Evolutionary conservation across 37 sponge, comb jelly and placozoan species (phyloP).

Genomic region (Amphimedon queenslandica): DNA sequence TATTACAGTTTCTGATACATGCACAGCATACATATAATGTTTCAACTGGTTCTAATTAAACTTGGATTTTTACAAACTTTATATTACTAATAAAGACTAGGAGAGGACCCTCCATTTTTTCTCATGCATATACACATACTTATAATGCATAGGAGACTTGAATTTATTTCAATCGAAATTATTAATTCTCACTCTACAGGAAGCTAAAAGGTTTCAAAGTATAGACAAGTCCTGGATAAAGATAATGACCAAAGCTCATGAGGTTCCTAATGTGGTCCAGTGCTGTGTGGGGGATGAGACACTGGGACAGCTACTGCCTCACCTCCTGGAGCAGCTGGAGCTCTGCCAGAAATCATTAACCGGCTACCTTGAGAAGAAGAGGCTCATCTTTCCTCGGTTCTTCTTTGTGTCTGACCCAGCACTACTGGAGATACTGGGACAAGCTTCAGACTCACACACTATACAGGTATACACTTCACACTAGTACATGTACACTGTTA

Average conservation of each 20-base stretch:
- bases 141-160: too few relatives aligned
- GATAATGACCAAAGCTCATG: constrained; percentile 98
- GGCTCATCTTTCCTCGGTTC: constrained; percentile 97
- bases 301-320: constrained; percentile 98
- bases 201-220: constrained; percentile 94
- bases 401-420: constrained; percentile 99
- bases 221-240: constrained; percentile 99
- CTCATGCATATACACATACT: too few relatives aligned
- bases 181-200: too few relatives aligned
- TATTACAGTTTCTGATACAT: too few relatives aligned
- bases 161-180: too few relatives aligned
- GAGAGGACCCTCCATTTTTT: too few relatives aligned
- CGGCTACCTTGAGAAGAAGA: constrained; percentile 99
- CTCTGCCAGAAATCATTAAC: constrained; percentile 99
- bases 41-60: too few relatives aligned
- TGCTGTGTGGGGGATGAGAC: constrained; percentile 99
- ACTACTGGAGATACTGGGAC: constrained; percentile 97
- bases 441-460: constrained; percentile 99
- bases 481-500: too few relatives aligned
- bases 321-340: constrained; percentile 98
- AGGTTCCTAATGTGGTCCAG: constrained; percentile 85
- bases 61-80: too few relatives aligned
- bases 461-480: constrained; percentile 78
- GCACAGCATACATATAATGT: too few relatives aligned
- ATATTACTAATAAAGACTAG: too few relatives aligned